Percentiles rank a stretch among this genome's conserved stretches.
Evolutionary conservation across 2,797 vertebrate genomes (phyloP).

Genomic region (Ptychadena robeensis): DNA sequence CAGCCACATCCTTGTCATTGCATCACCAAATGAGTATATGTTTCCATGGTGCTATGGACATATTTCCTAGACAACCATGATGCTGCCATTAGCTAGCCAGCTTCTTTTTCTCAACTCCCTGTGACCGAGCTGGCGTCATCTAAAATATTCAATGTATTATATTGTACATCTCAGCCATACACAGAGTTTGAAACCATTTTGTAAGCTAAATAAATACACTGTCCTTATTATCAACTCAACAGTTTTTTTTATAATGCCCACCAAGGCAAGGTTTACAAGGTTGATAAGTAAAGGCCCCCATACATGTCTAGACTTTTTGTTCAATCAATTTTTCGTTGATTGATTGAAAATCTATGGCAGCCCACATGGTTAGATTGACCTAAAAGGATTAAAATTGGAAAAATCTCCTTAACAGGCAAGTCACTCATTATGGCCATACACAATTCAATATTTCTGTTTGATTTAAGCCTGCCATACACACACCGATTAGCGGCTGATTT

Average conservation of each 20-base stretch:
- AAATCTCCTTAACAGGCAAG: no score
- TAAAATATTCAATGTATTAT: constrained; percentile 33
- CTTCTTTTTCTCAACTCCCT: constrained; percentile 57
- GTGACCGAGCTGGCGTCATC: constrained; percentile 57
- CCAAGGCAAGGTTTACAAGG: neutral
- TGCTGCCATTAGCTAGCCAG: constrained; percentile 62
- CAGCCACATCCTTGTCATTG: constrained; percentile 64
- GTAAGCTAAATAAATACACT: neutral
- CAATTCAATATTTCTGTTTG: no score
- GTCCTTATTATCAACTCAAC: neutral
- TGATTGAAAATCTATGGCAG: no score
- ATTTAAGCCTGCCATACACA: no score
- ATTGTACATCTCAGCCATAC: neutral
- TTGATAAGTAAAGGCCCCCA: no score
- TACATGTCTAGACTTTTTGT: no score
- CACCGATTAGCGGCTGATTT: no score
- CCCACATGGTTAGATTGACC: no score
- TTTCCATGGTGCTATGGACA: constrained; percentile 70
- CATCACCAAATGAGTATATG: constrained; percentile 74
- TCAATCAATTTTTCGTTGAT: no score
- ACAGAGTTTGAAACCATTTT: constrained; percentile 3
- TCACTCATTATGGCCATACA: no score
- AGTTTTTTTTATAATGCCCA: neutral
- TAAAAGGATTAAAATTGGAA: no score
- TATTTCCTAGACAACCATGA: constrained; percentile 75